Evolutionary conservation across 2,888 invertebrate genomes (phyloP).

Genomic region (Pollenia labialis): DNA sequence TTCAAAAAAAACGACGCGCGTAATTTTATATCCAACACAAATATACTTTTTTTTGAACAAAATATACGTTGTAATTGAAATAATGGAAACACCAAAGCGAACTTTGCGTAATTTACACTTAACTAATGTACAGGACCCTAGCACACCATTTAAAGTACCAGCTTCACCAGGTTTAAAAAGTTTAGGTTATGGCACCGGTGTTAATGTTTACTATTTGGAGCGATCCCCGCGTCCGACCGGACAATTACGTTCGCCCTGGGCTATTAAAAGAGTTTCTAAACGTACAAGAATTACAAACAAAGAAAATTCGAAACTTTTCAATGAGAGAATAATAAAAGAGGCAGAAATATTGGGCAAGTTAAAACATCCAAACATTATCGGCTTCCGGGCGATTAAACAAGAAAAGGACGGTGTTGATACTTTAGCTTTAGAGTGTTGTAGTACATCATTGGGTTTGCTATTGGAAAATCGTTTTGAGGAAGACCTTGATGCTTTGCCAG

Average conservation of each 20-base stretch:
- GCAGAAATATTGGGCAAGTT: constrained; percentile 88
- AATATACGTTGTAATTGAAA: not conserved
- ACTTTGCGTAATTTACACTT: constrained; percentile 41
- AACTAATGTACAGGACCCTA: constrained; percentile 29
- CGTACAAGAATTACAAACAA: constrained; percentile 78
- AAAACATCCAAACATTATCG: constrained; percentile 93
- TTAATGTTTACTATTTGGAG: constrained; percentile 90
- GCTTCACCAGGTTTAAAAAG: constrained; percentile 89
- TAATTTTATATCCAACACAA: not conserved
- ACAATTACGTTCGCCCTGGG: constrained; percentile 92
- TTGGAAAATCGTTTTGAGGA: constrained; percentile 88
- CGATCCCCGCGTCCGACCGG: constrained; percentile 88
- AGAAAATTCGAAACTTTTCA: constrained; percentile 78
- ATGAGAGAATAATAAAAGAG: constrained; percentile 88
- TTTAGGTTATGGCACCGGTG: constrained; percentile 92
- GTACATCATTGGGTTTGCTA: constrained; percentile 89
- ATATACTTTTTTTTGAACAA: not conserved
- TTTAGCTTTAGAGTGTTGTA: constrained; percentile 92
- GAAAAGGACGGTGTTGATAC: constrained; percentile 84
- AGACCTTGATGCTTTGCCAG: constrained; percentile 86
- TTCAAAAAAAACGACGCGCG: constrained; percentile 33
- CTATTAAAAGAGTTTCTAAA: constrained; percentile 89
- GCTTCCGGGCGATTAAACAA: constrained; percentile 87
- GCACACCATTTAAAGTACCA: constrained; percentile 86
- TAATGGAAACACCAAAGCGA: constrained; percentile 63